Evolutionary conservation across 2,888 invertebrate species (phyloP).

Genomic region (Clivina fossor): DNA sequence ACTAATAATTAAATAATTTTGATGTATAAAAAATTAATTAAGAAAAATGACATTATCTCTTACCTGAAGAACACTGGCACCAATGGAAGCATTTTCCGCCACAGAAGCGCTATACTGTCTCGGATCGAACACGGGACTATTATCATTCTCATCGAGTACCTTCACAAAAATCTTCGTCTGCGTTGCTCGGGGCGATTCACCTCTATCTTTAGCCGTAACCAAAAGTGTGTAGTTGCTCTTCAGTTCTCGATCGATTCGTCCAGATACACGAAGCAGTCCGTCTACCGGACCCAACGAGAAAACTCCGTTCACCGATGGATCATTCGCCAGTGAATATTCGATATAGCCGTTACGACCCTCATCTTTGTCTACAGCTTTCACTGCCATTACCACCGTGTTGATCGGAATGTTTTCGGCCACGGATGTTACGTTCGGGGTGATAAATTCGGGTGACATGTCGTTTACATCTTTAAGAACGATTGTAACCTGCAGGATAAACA

Average conservation of each 20-base stretch:
- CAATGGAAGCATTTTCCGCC: constrained; percentile 92
- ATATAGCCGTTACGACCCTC: constrained; percentile 86
- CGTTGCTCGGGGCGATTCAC: constrained; percentile 76
- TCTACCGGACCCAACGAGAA: constrained; percentile 87
- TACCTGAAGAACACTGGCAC: constrained; percentile 85
- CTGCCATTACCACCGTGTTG: constrained; percentile 85
- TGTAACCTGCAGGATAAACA: constrained; percentile 67
- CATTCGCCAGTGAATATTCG: constrained; percentile 78
- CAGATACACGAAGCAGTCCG: constrained; percentile 81
- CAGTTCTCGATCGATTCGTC: constrained; percentile 82
- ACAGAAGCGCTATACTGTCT: constrained; percentile 88
- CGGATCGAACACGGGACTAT: constrained; percentile 85
- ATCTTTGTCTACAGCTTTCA: constrained; percentile 87
- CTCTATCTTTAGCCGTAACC: constrained; percentile 85
- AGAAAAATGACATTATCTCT: constrained; percentile 37
- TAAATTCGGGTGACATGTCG: constrained; percentile 86
- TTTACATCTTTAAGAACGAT: constrained; percentile 88
- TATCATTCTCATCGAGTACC: constrained; percentile 87
- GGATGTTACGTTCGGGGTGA: constrained; percentile 75
- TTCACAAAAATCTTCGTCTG: constrained; percentile 70
- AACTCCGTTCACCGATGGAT: constrained; percentile 62
- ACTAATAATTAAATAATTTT: too few species aligned
- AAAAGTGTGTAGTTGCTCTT: constrained; percentile 73
- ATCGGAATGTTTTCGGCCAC: constrained; percentile 83
- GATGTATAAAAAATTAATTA: too few species aligned